Conservation (phyloP, 2,797 vertebrate species). For the Gymnoscopelus microlampas region DNA sequence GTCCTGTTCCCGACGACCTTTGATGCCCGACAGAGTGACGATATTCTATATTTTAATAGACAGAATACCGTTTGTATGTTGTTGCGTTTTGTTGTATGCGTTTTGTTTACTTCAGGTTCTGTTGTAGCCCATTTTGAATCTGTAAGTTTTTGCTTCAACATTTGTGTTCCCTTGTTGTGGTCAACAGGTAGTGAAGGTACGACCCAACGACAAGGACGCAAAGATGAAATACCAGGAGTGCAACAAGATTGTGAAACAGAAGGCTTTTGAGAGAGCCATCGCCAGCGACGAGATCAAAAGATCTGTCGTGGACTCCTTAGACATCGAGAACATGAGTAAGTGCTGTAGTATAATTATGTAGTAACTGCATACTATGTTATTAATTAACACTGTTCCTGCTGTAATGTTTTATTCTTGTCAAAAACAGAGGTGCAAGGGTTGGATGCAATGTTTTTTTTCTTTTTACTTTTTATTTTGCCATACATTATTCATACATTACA, state of each 20-base stretch:
- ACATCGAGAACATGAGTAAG: conserved; percentile 97
- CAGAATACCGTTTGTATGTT: too few species aligned
- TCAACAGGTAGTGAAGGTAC: conserved; percentile 89
- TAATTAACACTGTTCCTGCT: too few species aligned
- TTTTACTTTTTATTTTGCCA: too few species aligned
- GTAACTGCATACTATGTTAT: not conserved
- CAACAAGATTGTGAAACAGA: conserved; percentile 94
- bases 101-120: not conserved
- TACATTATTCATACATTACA: too few species aligned
- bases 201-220: conserved; percentile 93
- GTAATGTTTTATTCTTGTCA: too few species aligned
- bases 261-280: conserved; percentile 94
- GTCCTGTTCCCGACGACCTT: too few species aligned
- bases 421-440: too few species aligned
- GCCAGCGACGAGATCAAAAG: conserved; percentile 91
- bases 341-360: conserved; percentile 1
- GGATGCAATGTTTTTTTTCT: too few species aligned
- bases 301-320: conserved; percentile 92
- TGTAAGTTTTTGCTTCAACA: too few species aligned
- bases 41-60: too few species aligned
- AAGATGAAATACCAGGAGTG: conserved; percentile 96
- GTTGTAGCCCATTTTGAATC: too few species aligned
- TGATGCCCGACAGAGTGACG: too few species aligned
- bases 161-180: not conserved
- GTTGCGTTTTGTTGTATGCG: not conserved